Conservation (phyloP, 2,888 invertebrate genomes). For the Noctua comes region DNA sequence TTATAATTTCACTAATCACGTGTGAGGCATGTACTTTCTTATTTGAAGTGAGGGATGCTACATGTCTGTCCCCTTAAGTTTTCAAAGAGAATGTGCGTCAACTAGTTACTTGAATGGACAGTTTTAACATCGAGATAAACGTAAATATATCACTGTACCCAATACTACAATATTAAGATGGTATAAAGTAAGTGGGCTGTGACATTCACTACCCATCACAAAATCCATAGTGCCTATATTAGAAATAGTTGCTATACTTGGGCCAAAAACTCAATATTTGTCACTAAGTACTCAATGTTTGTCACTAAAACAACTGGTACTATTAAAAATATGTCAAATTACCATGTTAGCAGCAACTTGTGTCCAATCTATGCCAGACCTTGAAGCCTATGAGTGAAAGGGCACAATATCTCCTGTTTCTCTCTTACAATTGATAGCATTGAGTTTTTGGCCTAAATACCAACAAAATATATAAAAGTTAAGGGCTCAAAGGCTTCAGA, state of each 20-base stretch:
- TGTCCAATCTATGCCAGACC: not conserved
- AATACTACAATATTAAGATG: slow-evolving; percentile 38
- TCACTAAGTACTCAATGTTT: too few relatives aligned
- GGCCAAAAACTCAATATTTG: slow-evolving; percentile 21
- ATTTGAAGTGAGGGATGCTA: not conserved
- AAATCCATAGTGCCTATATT: slow-evolving; percentile 30
- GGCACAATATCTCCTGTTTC: not conserved
- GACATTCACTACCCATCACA: slow-evolving; percentile 22
- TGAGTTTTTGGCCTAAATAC: slow-evolving; percentile 3
- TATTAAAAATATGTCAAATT: not conserved
- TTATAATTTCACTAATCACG: slow-evolving; percentile 7
- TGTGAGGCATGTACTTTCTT: not conserved
- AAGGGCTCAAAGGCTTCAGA: slow-evolving; percentile 57
- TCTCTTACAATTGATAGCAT: not conserved
- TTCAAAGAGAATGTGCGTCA: slow-evolving; percentile 29
- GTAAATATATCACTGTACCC: slow-evolving; percentile 48
- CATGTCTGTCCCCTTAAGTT: not conserved
- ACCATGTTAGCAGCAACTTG: not conserved
- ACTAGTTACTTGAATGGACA: slow-evolving; percentile 23
- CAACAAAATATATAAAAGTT: slow-evolving; percentile 27
- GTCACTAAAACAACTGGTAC: not conserved
- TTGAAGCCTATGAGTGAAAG: not conserved
- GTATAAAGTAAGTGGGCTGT: slow-evolving; percentile 17
- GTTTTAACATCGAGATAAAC: slow-evolving; percentile 24
- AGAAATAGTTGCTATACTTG: slow-evolving; percentile 18